Conservation (phyloP, 2,113 vertebrate genomes). For the Callipepla californica region DNA sequence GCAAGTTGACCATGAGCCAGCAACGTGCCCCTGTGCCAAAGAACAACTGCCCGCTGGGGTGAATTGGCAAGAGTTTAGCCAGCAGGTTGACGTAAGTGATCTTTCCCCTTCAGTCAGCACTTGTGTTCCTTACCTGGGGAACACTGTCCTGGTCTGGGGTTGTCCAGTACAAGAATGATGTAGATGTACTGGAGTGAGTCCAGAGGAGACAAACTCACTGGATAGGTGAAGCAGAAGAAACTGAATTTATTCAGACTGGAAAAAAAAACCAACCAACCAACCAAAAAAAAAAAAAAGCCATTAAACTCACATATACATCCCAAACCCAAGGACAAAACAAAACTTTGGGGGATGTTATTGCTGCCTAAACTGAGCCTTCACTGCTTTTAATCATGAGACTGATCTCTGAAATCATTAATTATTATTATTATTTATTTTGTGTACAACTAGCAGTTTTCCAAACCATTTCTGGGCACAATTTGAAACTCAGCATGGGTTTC, state of each 20-base stretch:
- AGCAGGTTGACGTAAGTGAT: background rate
- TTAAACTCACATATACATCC: background rate
- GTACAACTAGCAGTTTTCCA: background rate
- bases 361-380: background rate
- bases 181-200: background rate
- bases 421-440: background rate
- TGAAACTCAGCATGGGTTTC: background rate
- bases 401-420: background rate
- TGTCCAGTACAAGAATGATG: background rate
- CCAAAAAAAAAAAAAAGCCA: background rate
- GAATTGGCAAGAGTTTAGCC: background rate
- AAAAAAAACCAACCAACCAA: background rate
- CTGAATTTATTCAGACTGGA: background rate
- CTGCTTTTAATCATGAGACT: background rate
- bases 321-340: background rate
- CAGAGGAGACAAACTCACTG: background rate
- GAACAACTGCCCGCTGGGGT: background rate
- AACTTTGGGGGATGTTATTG: background rate
- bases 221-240: background rate
- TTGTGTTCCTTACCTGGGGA: background rate
- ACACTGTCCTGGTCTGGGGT: background rate
- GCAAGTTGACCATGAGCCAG: background rate
- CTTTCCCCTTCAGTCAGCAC: background rate
- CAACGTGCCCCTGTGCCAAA: background rate
- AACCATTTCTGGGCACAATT: background rate